Evolutionary conservation across 2,797 vertebrate species (phyloP), one percentile per base, ranked within the genome.

Genomic region (Sebastolobus altivelis): DNA sequence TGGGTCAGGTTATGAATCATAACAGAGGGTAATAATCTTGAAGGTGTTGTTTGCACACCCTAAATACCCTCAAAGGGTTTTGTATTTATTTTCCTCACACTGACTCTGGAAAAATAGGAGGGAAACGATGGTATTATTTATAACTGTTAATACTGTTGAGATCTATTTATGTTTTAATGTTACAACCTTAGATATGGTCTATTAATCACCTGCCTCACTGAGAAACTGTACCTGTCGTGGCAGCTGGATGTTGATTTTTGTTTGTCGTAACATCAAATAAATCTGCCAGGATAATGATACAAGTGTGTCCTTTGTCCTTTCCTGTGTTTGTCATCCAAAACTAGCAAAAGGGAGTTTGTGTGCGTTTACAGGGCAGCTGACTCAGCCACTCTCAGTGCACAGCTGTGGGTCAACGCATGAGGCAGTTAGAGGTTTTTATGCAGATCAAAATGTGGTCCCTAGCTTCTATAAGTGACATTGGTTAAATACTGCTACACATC

Each of bases 241-340:
- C 86, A 92, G 87, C 86, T 92, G 80, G 65, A 80, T 84, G 71
- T 80, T 59, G 33, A 52, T 81, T 75, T 77, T 63, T 59, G 78
- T 93, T 89, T 90, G 79, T 73, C 22, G 38, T 70, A 72, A 82
- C 86, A 88, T 87, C 73, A 78, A 94, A 93, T 95, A 95, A 94
- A 95, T 75, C 89, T 92, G 87, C 86, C 87, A 90, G 83, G 81
- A 87, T 81, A 75, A 83, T 61, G n/a, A 78, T 27, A 59, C 3
- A 20, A 59, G 31, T 65, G 8, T 82, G 77, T 43, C 25, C 54
- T 81, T 73, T 83, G 70, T 88, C 77, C 12, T 43, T 76, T 77
- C 18, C 13, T 83, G 29, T 49, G 31, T 79, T 68, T 69, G 46
- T 52, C 35, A 22, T 66, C 18, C 33, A n/a, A 59, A 18, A 16